phyloP scores from a whole-genome alignment of 1,140 invertebrate species.

The Bradysia coprophila region DNA sequence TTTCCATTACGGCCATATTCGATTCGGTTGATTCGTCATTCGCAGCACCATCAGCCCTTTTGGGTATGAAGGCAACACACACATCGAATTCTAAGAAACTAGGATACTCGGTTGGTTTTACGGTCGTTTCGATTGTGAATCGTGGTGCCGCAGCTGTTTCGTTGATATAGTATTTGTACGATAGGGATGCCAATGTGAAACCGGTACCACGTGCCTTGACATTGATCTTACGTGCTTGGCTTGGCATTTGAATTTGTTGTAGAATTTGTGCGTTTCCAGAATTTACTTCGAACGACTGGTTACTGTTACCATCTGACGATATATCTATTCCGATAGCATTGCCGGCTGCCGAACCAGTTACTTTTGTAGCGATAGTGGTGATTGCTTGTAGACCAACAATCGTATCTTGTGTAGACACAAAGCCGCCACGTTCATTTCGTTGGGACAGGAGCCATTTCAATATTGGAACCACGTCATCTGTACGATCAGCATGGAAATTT shows the following conservation, averaged over 20 bases:
- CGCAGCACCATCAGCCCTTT: neutral
- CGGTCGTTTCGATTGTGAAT: conserved; percentile 14
- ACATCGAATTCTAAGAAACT: no score
- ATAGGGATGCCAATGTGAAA: neutral
- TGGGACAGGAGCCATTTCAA: conserved; percentile 54
- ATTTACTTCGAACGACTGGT: conserved; percentile 12
- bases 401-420: conserved; percentile 52
- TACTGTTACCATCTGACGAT: neutral
- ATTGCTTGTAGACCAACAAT: conserved; percentile 44
- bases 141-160: neutral
- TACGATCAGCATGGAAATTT: conserved; percentile 33
- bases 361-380: conserved; percentile 43
- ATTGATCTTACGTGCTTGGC: neutral
- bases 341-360: conserved; percentile 24
- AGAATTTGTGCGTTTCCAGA: conserved; percentile 1
- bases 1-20: conserved; percentile 75
- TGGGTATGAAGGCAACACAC: neutral
- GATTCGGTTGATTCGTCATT: neutral
- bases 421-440: conserved; percentile 58
- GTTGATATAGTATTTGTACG: neutral
- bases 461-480: conserved; percentile 33
- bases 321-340: conserved; percentile 31
- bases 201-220: neutral
- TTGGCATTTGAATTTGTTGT: neutral
- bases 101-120: conserved; percentile 43